phyloP scores from a whole-genome alignment of 2,888 invertebrate species.

The Drosophila longiperda region DNA sequence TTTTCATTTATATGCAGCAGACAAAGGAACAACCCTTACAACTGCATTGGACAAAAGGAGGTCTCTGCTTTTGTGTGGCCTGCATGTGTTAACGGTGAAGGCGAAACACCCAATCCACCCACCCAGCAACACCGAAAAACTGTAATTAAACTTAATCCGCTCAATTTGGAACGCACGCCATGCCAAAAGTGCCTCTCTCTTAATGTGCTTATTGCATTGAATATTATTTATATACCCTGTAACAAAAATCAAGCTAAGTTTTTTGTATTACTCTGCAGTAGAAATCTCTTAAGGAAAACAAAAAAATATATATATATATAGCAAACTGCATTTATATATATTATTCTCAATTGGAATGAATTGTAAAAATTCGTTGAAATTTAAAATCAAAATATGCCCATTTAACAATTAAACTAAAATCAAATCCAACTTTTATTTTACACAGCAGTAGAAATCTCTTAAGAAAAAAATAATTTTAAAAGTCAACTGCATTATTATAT shows the following conservation, averaged over 20 bases:
- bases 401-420: slow-evolving; percentile 8
- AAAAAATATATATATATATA: no score
- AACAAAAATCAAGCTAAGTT: not conserved
- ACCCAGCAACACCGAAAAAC: slow-evolving; percentile 59
- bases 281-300: not conserved
- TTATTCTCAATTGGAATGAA: not conserved
- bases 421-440: no score
- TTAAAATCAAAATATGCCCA: not conserved
- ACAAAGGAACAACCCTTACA: slow-evolving; percentile 72
- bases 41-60: slow-evolving; percentile 56
- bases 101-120: slow-evolving; percentile 1
- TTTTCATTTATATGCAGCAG: slow-evolving; percentile 66
- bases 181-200: slow-evolving; percentile 50
- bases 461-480: no score
- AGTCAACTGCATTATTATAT: not conserved
- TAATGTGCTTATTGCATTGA: slow-evolving; percentile 34
- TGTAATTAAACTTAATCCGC: slow-evolving; percentile 83
- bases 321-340: not conserved
- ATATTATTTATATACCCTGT: slow-evolving; percentile 37
- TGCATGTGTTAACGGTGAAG: slow-evolving; percentile 10
- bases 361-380: not conserved
- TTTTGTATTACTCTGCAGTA: not conserved
- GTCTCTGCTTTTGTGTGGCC: slow-evolving; percentile 6
- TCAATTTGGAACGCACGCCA: slow-evolving; percentile 75
- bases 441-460: no score